These are phyloP conservation scores for Zophobas atratus DNA, from an alignment of 1,140 invertebrate genomes.

Conservation along the genomic window DNA sequence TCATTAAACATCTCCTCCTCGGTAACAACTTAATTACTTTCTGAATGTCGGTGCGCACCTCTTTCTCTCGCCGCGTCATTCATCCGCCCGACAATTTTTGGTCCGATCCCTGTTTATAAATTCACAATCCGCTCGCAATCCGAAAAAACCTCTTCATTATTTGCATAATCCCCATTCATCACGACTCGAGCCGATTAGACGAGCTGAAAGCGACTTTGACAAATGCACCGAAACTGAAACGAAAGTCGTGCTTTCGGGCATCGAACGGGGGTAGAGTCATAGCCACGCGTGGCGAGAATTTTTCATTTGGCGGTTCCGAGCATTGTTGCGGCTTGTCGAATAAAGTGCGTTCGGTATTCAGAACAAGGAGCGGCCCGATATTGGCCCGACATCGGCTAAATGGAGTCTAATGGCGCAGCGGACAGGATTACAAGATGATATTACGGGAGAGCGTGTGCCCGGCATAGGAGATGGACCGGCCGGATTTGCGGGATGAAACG, in stretches of 20 bases:
- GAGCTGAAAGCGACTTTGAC: constrained; percentile 27
- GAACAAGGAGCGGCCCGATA: constrained; percentile 31
- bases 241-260: constrained; percentile 37
- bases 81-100: background rate
- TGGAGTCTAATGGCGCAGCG: constrained; percentile 46
- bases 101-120: background rate
- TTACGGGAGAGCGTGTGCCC: constrained; percentile 33
- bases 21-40: constrained; percentile 55
- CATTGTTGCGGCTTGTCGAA: background rate
- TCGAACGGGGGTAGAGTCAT: constrained; percentile 21
- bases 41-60: constrained; percentile 32
- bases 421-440: constrained; percentile 48
- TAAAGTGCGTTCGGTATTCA: constrained; percentile 33
- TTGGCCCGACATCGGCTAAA: constrained; percentile 46
- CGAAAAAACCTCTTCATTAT: background rate
- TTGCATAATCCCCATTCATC: background rate
- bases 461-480: constrained; percentile 21
- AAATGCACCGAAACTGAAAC: constrained; percentile 36
- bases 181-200: background rate
- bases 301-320: constrained; percentile 24
- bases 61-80: background rate
- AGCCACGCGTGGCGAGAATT: constrained; percentile 25
- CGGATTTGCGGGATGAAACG: background rate
- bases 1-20: constrained; percentile 49
- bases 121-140: background rate